Conservation (phyloP, 2,888 invertebrate species). For the Eilema griseolum region DNA sequence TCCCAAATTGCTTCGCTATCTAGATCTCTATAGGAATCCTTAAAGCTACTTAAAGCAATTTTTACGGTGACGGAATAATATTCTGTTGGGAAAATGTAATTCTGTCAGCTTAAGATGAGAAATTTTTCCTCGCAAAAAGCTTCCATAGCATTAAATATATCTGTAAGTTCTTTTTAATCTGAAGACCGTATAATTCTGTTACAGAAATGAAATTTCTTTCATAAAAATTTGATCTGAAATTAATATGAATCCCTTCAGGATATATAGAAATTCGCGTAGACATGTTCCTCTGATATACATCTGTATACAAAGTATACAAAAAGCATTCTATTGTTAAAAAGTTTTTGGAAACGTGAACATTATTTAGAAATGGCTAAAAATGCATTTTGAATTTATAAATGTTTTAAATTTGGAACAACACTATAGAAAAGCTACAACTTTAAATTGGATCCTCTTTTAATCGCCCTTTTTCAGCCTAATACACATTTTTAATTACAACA, state of each 20-base stretch:
- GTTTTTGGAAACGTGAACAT: neutral
- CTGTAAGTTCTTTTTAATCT: neutral
- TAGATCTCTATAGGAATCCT: conserved; percentile 27
- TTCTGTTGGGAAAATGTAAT: neutral
- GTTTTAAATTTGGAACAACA: neutral
- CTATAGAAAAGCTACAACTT: neutral
- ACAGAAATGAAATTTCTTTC: neutral
- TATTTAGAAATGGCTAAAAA: neutral
- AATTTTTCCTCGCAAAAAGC: neutral
- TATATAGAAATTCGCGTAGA: neutral
- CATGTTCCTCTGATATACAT: neutral
- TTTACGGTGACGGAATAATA: conserved; percentile 13
- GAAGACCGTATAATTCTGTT: neutral
- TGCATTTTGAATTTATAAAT: neutral
- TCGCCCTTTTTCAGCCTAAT: neutral
- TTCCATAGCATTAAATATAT: neutral
- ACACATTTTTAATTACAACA: neutral
- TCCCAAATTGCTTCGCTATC: conserved; percentile 23
- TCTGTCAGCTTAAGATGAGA: neutral
- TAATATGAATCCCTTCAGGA: neutral
- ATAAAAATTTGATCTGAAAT: neutral
- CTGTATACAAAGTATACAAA: neutral
- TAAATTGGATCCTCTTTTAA: neutral
- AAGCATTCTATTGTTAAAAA: too few species aligned
- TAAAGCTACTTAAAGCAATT: conserved; percentile 12